A percentile compares a stretch with the other conserved stretches of the same genome.
Conservation (phyloP, 1,140 invertebrate genomes). For the Harlomillsia oculata region DNA sequence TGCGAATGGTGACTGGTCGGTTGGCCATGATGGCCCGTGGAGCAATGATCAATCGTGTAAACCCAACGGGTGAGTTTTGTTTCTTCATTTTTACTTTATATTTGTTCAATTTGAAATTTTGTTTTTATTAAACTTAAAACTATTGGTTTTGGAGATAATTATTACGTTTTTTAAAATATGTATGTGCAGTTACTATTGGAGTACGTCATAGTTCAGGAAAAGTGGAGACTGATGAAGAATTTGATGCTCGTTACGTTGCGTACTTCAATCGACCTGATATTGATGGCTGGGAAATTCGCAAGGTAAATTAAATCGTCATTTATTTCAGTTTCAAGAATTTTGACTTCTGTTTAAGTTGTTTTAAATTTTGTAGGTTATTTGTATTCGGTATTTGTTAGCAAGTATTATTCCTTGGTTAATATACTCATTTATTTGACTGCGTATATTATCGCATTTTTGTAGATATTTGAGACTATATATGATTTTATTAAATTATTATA, state of each 20-base stretch:
- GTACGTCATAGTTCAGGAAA: background rate
- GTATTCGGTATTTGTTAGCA: background rate
- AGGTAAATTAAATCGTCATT: conserved; percentile 40
- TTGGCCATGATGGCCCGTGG: too few relatives aligned
- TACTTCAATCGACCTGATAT: conserved; percentile 84
- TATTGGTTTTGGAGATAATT: background rate
- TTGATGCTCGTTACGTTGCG: conserved; percentile 65
- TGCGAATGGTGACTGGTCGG: too few relatives aligned
- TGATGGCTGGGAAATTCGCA: conserved; percentile 92
- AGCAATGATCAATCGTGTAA: background rate
- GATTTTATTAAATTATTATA: background rate
- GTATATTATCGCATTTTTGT: background rate
- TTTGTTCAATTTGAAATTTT: background rate
- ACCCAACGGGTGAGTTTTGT: background rate
- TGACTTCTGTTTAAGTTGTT: background rate
- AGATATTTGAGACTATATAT: background rate
- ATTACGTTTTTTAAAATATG: background rate
- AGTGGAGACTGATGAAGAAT: conserved; percentile 55
- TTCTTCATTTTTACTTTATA: background rate
- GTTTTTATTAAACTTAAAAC: background rate
- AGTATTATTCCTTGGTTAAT: background rate
- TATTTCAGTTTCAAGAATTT: background rate
- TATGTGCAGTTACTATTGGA: background rate
- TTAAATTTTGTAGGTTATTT: background rate
- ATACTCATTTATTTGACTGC: background rate